Evolutionary conservation across 2,888 invertebrate species (phyloP), one percentile per base, ranked within the genome.

Genomic region (Taenaris catops): DNA sequence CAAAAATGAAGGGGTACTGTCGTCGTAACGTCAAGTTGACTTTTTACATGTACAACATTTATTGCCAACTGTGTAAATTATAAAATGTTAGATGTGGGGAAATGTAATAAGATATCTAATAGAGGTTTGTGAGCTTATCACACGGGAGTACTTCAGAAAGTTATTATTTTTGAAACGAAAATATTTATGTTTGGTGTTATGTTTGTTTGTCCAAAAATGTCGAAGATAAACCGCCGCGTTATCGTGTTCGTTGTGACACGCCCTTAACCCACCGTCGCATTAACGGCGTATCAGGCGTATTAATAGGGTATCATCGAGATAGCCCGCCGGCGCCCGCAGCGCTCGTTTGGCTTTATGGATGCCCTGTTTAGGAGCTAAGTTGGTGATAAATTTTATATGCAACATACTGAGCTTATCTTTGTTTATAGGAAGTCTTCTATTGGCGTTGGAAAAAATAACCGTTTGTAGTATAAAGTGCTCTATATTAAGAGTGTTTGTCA

Each of bases 231-330:
- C 9, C 8, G 31, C 16, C n/a, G 32, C 32, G 26, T 17, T 6
- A 12, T 21, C 36, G 38, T 20, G 1, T 3, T 3, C 12, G 11
- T 44, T 52, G 18, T 52, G 49, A 34, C 10, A 7, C 1, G 17
- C 10, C 26, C 32, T 25, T 44, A 48, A 49, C 58, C 60, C 59
- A 58, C 60, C 66, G 57, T 58, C 62, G 59, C 72, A 74, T 79
- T 78, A 78, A 67, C 66, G 63, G 52, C 60, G 65, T 78, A 78
- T 79, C 74, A 59, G 68, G 53, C 51, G 62, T 69, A 79, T 80
- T 81, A 80, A 80, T 78, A 72, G 71, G 66, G 59, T 65, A 76
- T 80, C 73, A 81, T 73, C 67, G 71, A 63, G 76, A 80, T 79
- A 76, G 63, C 62, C 44, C 44, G 43, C 36, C 46, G 48, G 45